These are phyloP conservation scores for Ariopsis seemanni DNA, from an alignment of 2,113 vertebrate genomes.

Conservation along the genomic window DNA sequence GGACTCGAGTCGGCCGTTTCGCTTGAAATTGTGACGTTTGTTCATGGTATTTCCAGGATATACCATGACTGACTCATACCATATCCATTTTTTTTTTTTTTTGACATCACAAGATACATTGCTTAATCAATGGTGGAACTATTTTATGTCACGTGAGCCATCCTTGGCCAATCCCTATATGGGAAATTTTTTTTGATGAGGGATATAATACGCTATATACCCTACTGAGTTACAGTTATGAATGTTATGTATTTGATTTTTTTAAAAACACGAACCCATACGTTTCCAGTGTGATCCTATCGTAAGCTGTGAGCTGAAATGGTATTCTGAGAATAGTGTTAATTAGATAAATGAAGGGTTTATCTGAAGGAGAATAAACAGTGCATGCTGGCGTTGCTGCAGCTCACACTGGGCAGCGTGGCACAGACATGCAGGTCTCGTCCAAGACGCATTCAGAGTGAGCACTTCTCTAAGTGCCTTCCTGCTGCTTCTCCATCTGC, in stretches of 20 bases:
- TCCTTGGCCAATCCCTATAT: too few relatives aligned
- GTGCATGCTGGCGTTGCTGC: conserved; percentile 7
- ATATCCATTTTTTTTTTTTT: too few relatives aligned
- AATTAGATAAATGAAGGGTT: background rate
- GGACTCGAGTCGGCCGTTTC: too few relatives aligned
- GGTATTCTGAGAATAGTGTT: background rate
- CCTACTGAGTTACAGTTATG: background rate
- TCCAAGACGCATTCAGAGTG: conserved; percentile 36
- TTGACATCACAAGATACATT: too few relatives aligned
- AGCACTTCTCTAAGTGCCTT: conserved; percentile 38
- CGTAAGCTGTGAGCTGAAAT: background rate
- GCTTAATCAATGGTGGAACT: too few relatives aligned
- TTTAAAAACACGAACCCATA: background rate
- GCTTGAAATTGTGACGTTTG: too few relatives aligned
- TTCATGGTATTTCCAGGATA: too few relatives aligned
- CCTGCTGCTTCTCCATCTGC: conserved; percentile 49
- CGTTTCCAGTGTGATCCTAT: too few relatives aligned
- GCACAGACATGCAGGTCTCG: conserved; percentile 26
- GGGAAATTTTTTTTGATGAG: too few relatives aligned
- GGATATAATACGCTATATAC: too few relatives aligned
- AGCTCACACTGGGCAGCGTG: conserved; percentile 18
- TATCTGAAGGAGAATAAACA: conserved; percentile 16
- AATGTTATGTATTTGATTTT: background rate
- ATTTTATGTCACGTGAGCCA: too few relatives aligned
- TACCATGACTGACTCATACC: too few relatives aligned